Base-by-base conservation (phyloP, 2,888 invertebrate genomes). In the Crioceris asparagi region DNA sequence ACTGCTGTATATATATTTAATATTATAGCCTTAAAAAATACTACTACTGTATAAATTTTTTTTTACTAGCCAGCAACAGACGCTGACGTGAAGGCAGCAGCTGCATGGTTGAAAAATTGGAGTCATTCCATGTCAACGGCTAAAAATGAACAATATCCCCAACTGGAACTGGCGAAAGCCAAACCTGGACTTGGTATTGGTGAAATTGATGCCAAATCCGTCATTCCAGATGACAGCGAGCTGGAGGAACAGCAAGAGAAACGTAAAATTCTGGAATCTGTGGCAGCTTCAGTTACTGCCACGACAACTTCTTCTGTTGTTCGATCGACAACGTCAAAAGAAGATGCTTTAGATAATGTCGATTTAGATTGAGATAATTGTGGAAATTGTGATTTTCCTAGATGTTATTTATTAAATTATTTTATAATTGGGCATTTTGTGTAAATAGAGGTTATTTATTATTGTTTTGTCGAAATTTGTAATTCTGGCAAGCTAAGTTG, bases 101-200 rank as follows among this genome's bases (percentile, higher is more conserved):
- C 70, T 1, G 65, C 70, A 23, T 79, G 75, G 65, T 61, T 79
- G 7, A 67, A 72, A 39, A 66, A 59, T 29, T 80, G 80, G 80
- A 75, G 75, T 0, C 65, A 73, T 40, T 70, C 69, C 45, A 69
- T 75, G 66, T 54, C 54, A 3, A 30, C 17, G 8, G 11, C 23
- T 18, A 32, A 44, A 14, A 36, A 40, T 7, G 23, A 37, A 23
- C 29, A 39, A 30, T 29, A 21, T 18, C 17, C 21, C 14, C 4
- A 14, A 16, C 6, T 18, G 11, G 38, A 42, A 6, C 17, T 41
- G 17, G n/a, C n/a, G n/a, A 48, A 44, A 12, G 45, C 53, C 2
- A 53, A 50, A 39, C 56, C 59, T 4, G 58, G 56, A 3, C 40
- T 62, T 16, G 63, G 52, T n/a, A 50, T 61, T 17, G 65, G 65